Conservation (phyloP, 2,888 invertebrate genomes). For the Saturnia japonica region DNA sequence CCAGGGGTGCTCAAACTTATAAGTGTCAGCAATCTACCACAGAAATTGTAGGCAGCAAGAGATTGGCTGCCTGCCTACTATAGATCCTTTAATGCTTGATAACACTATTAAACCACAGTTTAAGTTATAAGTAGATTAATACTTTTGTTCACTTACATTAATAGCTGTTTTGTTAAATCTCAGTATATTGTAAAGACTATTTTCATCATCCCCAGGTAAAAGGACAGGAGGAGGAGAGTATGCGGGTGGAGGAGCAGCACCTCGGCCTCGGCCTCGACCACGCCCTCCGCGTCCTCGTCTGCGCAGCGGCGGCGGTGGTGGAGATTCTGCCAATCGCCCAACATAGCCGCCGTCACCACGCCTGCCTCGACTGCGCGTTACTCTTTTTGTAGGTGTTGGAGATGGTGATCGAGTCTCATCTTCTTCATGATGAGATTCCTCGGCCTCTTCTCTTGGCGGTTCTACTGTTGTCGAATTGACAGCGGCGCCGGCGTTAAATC, state of each 20-base stretch:
- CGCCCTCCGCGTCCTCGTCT: constrained; percentile 66
- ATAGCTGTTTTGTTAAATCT: constrained; percentile 91
- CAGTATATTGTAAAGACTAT: constrained; percentile 91
- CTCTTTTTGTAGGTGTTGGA: constrained; percentile 81
- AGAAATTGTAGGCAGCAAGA: no score
- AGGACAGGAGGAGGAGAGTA: constrained; percentile 77
- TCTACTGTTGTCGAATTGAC: constrained; percentile 62
- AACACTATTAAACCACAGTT: no score
- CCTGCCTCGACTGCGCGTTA: constrained; percentile 84
- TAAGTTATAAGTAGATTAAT: not conserved
- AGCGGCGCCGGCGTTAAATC: constrained; percentile 60
- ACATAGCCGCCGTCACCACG: constrained; percentile 77
- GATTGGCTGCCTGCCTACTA: no score
- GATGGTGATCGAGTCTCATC: constrained; percentile 80
- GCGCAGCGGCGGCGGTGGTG: constrained; percentile 70
- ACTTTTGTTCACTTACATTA: constrained; percentile 78
- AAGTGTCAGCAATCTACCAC: no score
- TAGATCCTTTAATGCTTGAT: no score
- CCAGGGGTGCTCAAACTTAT: no score
- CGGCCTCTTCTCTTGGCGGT: constrained; percentile 60
- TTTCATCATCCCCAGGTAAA: constrained; percentile 87
- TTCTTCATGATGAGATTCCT: constrained; percentile 61
- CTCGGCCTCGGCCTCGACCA: constrained; percentile 68
- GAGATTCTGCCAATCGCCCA: constrained; percentile 75
- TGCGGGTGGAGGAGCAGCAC: constrained; percentile 73